These are phyloP conservation scores for Cheilosia vulpina DNA, from an alignment of 2,888 invertebrate species.

Conservation along the genomic window DNA sequence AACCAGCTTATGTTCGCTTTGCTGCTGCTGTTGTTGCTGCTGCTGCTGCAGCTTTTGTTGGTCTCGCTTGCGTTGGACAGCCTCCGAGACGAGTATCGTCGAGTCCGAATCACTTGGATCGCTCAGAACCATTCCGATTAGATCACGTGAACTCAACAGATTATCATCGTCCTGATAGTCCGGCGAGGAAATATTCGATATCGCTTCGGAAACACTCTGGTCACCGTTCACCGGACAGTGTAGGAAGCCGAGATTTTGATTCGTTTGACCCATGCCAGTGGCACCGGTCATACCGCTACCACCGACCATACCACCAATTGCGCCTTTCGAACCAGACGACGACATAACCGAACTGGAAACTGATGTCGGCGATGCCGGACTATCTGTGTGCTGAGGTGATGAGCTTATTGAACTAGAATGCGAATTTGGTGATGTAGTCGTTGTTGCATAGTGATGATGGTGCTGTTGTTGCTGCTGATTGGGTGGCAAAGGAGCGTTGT, in stretches of 20 bases:
- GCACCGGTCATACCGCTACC: conserved; percentile 76
- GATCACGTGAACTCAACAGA: conserved; percentile 90
- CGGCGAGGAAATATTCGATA: conserved; percentile 95
- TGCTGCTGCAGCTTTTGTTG: conserved; percentile 80
- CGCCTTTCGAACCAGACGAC: conserved; percentile 88
- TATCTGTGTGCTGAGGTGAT: conserved; percentile 86
- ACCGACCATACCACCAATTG: conserved; percentile 79
- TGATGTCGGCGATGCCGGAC: conserved; percentile 92
- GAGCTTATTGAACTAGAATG: conserved; percentile 84
- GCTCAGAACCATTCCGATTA: conserved; percentile 92
- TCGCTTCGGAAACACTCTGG: conserved; percentile 92
- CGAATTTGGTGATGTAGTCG: conserved; percentile 79
- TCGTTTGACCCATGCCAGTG: conserved; percentile 76
- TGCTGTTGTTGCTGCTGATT: conserved; percentile 81
- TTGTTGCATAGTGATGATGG: conserved; percentile 83
- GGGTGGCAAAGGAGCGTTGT: conserved; percentile 90
- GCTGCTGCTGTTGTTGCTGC: conserved; percentile 83
- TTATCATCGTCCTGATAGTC: conserved; percentile 95
- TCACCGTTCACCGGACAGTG: conserved; percentile 85
- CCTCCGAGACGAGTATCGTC: conserved; percentile 93
- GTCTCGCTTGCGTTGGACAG: conserved; percentile 83
- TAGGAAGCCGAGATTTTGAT: conserved; percentile 78
- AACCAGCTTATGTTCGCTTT: conserved; percentile 91
- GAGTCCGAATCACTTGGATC: conserved; percentile 96
- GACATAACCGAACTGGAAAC: conserved; percentile 95